These are phyloP conservation scores for Amblyjoppa fuscipennis DNA, from an alignment of 2,888 invertebrate genomes.

Conservation along the genomic window DNA sequence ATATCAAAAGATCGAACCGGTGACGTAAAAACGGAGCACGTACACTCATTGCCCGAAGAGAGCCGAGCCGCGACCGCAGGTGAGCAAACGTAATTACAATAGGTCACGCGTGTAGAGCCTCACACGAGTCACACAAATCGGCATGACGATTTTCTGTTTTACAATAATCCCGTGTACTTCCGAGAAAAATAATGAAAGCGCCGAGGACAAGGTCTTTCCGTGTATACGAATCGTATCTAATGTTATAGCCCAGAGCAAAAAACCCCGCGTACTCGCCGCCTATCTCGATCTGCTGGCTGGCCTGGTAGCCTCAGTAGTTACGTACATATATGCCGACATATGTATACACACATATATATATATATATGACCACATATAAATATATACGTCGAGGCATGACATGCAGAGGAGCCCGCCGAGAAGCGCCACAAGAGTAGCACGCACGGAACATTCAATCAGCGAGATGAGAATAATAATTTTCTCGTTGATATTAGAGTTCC, in stretches of 20 bases:
- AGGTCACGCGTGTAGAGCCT: too few species aligned
- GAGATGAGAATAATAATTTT: constrained; percentile 64
- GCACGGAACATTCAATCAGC: constrained; percentile 64
- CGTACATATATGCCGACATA: neutral
- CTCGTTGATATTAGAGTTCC: constrained; percentile 60
- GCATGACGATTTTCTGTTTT: neutral
- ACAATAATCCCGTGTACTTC: constrained; percentile 43
- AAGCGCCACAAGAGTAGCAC: constrained; percentile 58
- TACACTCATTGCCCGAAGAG: too few species aligned
- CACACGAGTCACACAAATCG: too few species aligned
- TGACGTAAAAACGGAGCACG: too few species aligned
- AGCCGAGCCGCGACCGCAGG: too few species aligned
- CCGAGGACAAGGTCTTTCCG: constrained; percentile 63
- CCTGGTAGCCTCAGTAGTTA: neutral
- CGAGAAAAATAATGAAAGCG: constrained; percentile 63
- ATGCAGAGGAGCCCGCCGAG: constrained; percentile 43
- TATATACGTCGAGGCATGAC: constrained; percentile 17
- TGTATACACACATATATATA: neutral
- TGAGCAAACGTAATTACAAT: too few species aligned
- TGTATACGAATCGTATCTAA: constrained; percentile 53
- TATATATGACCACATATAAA: neutral
- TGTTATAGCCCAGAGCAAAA: constrained; percentile 48
- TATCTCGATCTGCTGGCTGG: constrained; percentile 26
- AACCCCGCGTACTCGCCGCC: constrained; percentile 3
- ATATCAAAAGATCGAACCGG: too few species aligned